Evolutionary conservation across 1,140 invertebrate genomes (phyloP).

Genomic region (Drosophila pruinosa): DNA sequence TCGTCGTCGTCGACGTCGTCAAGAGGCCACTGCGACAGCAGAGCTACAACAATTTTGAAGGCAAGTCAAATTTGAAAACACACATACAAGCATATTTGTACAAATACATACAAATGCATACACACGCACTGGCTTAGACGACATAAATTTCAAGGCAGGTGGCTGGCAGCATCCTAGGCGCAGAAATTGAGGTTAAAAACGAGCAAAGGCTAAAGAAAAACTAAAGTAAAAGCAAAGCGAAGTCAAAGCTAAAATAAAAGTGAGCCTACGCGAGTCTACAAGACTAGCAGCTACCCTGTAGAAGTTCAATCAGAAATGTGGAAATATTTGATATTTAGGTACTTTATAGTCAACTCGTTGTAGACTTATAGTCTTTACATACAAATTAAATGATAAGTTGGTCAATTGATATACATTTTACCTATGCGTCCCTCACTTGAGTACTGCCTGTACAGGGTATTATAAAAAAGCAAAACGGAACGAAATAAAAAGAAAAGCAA

Average conservation of each 20-base stretch:
- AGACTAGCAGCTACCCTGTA: background rate
- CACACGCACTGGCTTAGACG: constrained; percentile 1
- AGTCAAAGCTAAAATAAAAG: constrained; percentile 22
- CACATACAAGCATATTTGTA: constrained; percentile 7
- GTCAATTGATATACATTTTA: too few species aligned
- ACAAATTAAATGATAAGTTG: too few species aligned
- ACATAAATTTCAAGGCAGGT: constrained; percentile 62
- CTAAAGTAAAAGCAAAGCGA: constrained; percentile 33
- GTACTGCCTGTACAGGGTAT: constrained; percentile 1
- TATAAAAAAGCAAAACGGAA: constrained; percentile 8
- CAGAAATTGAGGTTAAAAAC: constrained; percentile 70
- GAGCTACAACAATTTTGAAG: constrained; percentile 21
- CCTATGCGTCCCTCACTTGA: too few species aligned
- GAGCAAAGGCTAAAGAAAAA: constrained; percentile 44
- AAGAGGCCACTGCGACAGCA: constrained; percentile 41
- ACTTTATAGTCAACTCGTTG: too few species aligned
- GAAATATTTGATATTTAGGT: too few species aligned
- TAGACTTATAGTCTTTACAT: too few species aligned
- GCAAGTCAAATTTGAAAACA: constrained; percentile 60
- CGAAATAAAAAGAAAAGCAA: constrained; percentile 36
- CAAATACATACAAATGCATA: constrained; percentile 1
- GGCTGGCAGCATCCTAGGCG: constrained; percentile 58
- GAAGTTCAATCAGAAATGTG: background rate
- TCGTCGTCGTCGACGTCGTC: constrained; percentile 56
- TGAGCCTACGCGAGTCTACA: constrained; percentile 11